Conservation (phyloP, 2,113 vertebrate species). For the Orycteropus afer region DNA sequence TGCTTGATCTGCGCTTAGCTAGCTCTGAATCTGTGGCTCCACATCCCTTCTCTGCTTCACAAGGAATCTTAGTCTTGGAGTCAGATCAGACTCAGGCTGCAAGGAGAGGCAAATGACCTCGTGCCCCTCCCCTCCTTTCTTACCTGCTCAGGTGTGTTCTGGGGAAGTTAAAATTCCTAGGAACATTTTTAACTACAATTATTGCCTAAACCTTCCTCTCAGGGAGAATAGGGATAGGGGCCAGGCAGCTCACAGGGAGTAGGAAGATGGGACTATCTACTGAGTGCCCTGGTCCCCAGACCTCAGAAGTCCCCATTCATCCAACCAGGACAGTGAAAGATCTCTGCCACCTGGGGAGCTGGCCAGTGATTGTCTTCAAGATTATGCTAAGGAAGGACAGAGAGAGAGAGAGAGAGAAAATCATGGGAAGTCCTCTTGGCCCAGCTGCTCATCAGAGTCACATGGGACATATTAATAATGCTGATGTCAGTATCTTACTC, state of each 20-base stretch:
- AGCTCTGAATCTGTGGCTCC: neutral
- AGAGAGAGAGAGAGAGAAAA: neutral
- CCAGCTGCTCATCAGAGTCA: neutral
- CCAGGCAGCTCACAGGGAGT: neutral
- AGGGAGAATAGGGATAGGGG: neutral
- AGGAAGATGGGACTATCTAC: no score
- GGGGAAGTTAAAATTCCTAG: neutral
- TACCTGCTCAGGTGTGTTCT: neutral
- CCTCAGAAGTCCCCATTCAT: neutral
- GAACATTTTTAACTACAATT: neutral
- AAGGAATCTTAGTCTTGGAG: neutral
- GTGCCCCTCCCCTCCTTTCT: no score
- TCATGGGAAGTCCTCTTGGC: neutral
- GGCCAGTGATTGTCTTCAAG: neutral
- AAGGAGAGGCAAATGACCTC: no score
- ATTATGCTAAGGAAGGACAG: neutral
- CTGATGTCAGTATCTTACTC: neutral
- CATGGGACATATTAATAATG: neutral
- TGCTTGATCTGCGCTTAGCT: neutral
- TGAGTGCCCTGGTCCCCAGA: accelerated
- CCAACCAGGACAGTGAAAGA: neutral
- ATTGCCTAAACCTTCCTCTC: neutral
- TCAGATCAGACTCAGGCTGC: neutral
- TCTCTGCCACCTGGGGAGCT: no score
- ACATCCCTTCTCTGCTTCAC: neutral